Evolutionary conservation across 1,140 invertebrate species (phyloP), one percentile per base, ranked within the genome.

Genomic region (Hypsibius dujardini): DNA sequence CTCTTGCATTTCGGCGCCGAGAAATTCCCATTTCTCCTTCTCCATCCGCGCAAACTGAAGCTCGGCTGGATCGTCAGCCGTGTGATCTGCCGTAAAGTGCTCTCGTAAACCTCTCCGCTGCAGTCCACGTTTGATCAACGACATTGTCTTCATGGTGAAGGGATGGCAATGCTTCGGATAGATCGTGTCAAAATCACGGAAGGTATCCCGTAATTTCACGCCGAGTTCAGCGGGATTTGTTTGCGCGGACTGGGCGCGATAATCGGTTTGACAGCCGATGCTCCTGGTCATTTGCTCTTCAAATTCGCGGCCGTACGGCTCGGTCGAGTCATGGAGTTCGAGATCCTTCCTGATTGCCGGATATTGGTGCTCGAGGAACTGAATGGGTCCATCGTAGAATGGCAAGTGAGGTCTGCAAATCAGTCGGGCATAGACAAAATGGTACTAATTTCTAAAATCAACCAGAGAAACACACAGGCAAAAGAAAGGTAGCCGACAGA

Each of bases 221-320:
- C 50, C 50, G 7, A 56, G 50, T 56, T 56, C 50, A 7, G 50
- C 50, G 7, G 50, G 50, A n/a, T 56, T n/a, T 7, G 50, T 56
- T n/a, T 56, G 50, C 7, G 50, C 50, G n/a, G 50, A 56, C 50
- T 56, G 50, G 50, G 50, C 50, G 50, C 50, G 50, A n/a, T 56
- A 56, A n/a, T 56, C 50, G 7, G 50, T 56, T 56, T 56, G 50
- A 56, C 50, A 56, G n/a, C 7, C 50, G 50, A 56, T 56, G 50
- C n/a, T 7, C 50, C 50, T 7, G 7, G 50, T 7, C 7, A 7
- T 56, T 56, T 56, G 50, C 7, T 7, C 50, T 56, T 56, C 7
- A n/a, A 56, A 56, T 7, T 56, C n/a, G 7, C 7, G 50, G 7
- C 50, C 50, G 50, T 56, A 7, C n/a, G 50, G 7, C 7, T 7